Evolutionary conservation across 2,113 vertebrate species (phyloP).

Genomic region (Grammomys dolichurus): DNA sequence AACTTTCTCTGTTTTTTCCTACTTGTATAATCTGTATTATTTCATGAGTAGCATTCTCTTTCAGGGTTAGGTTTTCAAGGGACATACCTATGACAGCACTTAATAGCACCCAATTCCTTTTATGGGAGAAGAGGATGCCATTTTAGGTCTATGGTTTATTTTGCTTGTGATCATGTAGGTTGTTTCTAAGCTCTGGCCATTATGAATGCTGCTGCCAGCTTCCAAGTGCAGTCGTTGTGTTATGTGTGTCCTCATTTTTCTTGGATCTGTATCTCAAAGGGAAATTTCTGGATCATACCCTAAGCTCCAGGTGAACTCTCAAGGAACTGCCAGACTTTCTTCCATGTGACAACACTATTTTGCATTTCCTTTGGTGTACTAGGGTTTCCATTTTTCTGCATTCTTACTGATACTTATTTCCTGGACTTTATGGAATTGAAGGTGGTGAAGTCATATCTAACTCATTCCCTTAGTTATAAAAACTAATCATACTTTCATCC

Average conservation of each 20-base stretch:
- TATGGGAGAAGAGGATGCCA: neutral
- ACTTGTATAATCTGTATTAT: neutral
- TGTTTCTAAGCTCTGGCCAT: neutral
- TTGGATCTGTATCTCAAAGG: neutral
- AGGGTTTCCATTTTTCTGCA: neutral
- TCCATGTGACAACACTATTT: neutral
- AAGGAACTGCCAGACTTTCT: neutral
- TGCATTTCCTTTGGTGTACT: neutral
- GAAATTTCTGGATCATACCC: neutral
- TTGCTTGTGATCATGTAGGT: neutral
- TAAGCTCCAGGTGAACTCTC: neutral
- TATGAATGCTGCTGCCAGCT: neutral
- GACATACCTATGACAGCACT: neutral
- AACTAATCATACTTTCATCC: conserved; percentile 9
- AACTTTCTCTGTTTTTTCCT: neutral
- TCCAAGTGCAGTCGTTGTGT: neutral
- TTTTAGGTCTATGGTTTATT: neutral
- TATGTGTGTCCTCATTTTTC: neutral
- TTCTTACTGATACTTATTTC: neutral
- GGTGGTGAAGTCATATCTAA: neutral
- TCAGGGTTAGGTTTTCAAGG: neutral
- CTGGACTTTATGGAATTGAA: neutral
- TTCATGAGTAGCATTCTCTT: neutral
- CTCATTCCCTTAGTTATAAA: neutral
- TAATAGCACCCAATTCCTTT: neutral